Evolutionary conservation across 2,113 vertebrate genomes (phyloP).

Genomic region (Pedionomus torquatus): DNA sequence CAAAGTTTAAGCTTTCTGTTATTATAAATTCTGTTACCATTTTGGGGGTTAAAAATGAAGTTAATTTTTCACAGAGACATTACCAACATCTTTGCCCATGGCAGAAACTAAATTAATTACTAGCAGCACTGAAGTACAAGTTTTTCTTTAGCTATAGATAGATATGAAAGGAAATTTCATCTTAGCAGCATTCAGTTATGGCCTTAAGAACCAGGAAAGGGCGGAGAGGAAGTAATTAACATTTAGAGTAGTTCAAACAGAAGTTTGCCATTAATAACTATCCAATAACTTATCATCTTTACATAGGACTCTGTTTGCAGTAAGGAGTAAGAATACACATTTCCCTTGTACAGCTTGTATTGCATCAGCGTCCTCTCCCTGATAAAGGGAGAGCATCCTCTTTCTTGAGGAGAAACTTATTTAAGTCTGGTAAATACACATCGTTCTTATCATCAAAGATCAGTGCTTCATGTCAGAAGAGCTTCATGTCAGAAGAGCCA

Average conservation of each 20-base stretch:
- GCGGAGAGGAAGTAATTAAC: background rate
- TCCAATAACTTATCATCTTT: background rate
- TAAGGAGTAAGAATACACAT: background rate
- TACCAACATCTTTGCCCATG: background rate
- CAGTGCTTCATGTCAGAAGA: background rate
- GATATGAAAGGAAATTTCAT: background rate
- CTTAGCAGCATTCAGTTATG: background rate
- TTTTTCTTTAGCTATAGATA: background rate
- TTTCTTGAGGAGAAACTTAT: background rate
- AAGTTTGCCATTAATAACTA: background rate
- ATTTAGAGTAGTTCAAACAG: background rate
- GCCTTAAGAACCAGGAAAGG: background rate
- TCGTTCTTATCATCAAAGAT: background rate
- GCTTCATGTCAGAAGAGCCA: no score
- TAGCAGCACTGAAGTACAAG: background rate
- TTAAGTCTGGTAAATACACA: background rate
- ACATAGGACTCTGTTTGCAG: background rate
- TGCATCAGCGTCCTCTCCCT: background rate
- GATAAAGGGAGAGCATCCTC: background rate
- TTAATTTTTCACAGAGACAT: background rate
- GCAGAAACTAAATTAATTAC: background rate
- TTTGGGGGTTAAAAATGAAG: background rate
- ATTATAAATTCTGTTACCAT: background rate
- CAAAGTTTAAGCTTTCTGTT: background rate
- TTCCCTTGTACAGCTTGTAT: background rate